phyloP scores from a whole-genome alignment of 2,113 vertebrate species.

The Mobula hypostoma region DNA sequence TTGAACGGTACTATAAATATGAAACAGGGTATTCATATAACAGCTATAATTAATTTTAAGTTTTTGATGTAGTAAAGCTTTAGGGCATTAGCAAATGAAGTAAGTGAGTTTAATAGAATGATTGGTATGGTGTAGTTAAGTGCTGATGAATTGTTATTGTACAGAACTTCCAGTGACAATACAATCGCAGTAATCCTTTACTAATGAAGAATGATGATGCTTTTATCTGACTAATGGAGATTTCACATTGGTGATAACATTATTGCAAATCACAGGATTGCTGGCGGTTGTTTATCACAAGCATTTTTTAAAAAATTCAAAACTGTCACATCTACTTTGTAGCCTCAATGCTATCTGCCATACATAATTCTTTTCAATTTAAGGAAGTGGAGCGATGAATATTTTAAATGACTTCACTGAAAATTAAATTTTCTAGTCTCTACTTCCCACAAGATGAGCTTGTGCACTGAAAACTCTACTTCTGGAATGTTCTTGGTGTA shows the following conservation, averaged over 20 bases:
- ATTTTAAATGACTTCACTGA: not conserved
- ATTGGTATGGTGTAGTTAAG: not conserved
- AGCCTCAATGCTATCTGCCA: not conserved
- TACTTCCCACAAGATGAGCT: not conserved
- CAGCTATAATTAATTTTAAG: not conserved
- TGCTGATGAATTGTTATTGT: conserved; percentile 10
- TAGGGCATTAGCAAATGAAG: not conserved
- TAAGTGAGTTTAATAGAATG: not conserved
- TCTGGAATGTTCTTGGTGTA: not conserved
- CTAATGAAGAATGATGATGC: conserved; percentile 23
- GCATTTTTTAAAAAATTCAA: not conserved
- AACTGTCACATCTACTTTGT: not conserved
- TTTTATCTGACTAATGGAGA: conserved; percentile 6
- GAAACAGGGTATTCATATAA: not conserved
- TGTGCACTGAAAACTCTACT: not conserved
- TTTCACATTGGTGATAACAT: not conserved
- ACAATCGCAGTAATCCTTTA: not conserved
- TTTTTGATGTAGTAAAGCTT: not conserved
- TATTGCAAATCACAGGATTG: not conserved
- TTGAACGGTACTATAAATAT: not conserved
- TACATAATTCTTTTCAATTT: not conserved
- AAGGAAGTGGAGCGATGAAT: not conserved
- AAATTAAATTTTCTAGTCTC: not conserved
- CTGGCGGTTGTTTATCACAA: not conserved
- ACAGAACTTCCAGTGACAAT: not conserved